Percentiles rank a stretch among this genome's conserved stretches.
These are phyloP conservation scores for Zaprionus tsacasi DNA, from an alignment of 1,140 invertebrate genomes.

Conservation along the genomic window DNA sequence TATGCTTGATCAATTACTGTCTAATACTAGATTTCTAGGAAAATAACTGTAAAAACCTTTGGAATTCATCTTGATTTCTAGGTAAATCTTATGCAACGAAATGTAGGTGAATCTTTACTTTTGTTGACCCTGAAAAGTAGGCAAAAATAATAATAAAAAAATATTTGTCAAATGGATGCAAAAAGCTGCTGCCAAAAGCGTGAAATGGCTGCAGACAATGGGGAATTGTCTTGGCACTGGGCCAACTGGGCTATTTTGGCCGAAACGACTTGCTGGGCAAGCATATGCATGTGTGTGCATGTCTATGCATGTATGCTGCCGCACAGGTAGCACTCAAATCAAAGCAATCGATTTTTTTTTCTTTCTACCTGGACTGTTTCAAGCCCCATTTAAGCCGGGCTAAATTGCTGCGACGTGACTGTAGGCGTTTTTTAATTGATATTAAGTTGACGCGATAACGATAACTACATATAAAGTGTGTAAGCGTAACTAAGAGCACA, in stretches of 20 bases:
- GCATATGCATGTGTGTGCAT: background rate
- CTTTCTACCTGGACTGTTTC: constrained; percentile 55
- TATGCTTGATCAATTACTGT: no score
- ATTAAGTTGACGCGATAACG: constrained; percentile 26
- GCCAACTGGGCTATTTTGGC: constrained; percentile 66
- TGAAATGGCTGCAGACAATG: background rate
- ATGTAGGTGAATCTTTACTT: background rate
- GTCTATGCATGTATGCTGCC: background rate
- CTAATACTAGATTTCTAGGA: no score
- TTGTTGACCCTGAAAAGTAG: constrained; percentile 61
- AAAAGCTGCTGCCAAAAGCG: constrained; percentile 9
- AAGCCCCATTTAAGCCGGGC: constrained; percentile 19
- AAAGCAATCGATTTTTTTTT: constrained; percentile 75
- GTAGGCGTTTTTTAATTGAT: constrained; percentile 42
- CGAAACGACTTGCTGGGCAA: constrained; percentile 40
- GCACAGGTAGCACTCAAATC: constrained; percentile 43
- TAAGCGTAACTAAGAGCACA: constrained; percentile 31
- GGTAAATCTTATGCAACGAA: background rate
- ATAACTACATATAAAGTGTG: constrained; percentile 44
- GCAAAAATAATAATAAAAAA: constrained; percentile 34
- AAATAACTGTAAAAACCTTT: no score
- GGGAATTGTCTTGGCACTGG: constrained; percentile 49
- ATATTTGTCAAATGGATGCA: constrained; percentile 23
- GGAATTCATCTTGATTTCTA: no score
- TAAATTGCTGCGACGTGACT: constrained; percentile 62